Base-by-base conservation (phyloP, 92 coral and sea anemone genomes). In the Zoanthus sociatus region DNA sequence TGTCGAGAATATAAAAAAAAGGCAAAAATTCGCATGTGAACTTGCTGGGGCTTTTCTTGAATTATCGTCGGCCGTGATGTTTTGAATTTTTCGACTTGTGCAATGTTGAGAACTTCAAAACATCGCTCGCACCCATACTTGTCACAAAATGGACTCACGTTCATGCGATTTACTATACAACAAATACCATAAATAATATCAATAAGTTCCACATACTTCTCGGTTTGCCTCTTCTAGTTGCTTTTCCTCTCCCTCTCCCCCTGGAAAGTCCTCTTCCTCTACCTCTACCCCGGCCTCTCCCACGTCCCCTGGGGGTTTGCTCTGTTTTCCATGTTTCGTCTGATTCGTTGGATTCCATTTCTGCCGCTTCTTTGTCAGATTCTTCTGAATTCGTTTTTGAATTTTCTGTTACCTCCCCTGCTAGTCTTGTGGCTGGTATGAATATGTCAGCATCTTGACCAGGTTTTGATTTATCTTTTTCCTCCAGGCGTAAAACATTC, bases 321-420 rank as follows among this genome's bases (percentile, higher is more conserved):
- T 63, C 20, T 63, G 18, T 7, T 20, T 63, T 20, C 69, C 51
- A 14, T 46, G 7, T 37, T 73, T n/a, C 48, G 8, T 17, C 48
- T 14, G 77, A 37, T 73, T 54, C 44, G 15, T 50, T 73, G 51
- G 77, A 44, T 37, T 0, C 12, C 18, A 46, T 13, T 73, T 44
- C 77, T 17, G 16, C 54, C 3, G 77, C 11, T 1, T 44, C 55
- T 33, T 73, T 50, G 1, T 73, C 77, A 33, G 77, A 73, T 44
- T 73, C 77, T 15, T 73, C 77, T 73, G 55, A 82, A 9, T 70
- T 78, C 11, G n/a, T 7, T 83, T 4, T 8, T 11, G 48, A 9
- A 69, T 70, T 44, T 45, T 17, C 78, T 20, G 1, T 17, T 10
- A 44, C 64, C 67, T 63, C 16, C 69, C 8, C 17, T 5, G 21